phyloP scores from a whole-genome alignment of 2,113 vertebrate genomes.

The Corynorhinus townsendii region DNA sequence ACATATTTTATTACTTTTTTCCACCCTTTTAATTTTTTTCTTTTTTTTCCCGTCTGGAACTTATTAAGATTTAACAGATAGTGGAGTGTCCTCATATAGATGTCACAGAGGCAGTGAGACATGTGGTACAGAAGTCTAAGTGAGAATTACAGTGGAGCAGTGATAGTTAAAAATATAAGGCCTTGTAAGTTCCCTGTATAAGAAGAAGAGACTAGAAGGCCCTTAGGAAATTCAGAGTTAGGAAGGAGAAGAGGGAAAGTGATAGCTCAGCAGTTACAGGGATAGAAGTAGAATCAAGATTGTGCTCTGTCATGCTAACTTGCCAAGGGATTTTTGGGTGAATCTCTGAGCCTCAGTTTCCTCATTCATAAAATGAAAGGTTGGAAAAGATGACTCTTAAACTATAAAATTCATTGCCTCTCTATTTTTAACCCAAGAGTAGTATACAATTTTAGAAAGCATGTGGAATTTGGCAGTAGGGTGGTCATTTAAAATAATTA shows the following conservation, averaged over 20 bases:
- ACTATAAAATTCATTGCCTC: neutral
- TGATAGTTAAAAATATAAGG: neutral
- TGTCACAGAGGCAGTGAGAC: neutral
- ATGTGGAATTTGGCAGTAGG: neutral
- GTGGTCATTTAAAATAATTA: slow-evolving; percentile 15
- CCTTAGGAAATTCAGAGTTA: neutral
- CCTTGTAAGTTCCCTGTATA: neutral
- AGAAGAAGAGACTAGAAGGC: neutral
- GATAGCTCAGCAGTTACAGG: neutral
- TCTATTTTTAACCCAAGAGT: slow-evolving; percentile 4
- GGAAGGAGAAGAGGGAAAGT: neutral
- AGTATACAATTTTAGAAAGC: slow-evolving; percentile 4
- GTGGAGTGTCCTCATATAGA: neutral
- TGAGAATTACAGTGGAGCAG: neutral
- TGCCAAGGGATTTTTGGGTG: neutral
- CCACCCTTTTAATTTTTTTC: neutral
- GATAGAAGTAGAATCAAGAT: neutral
- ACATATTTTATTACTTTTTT: slow-evolving; percentile 1
- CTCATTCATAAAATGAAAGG: slow-evolving; percentile 29
- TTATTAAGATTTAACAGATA: neutral
- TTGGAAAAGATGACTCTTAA: neutral
- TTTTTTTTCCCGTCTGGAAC: neutral
- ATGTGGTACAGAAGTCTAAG: neutral
- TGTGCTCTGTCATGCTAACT: neutral
- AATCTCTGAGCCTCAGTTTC: neutral